These are phyloP conservation scores for Stegastes partitus DNA, from an alignment of 2,113 vertebrate genomes.

Conservation along the genomic window DNA sequence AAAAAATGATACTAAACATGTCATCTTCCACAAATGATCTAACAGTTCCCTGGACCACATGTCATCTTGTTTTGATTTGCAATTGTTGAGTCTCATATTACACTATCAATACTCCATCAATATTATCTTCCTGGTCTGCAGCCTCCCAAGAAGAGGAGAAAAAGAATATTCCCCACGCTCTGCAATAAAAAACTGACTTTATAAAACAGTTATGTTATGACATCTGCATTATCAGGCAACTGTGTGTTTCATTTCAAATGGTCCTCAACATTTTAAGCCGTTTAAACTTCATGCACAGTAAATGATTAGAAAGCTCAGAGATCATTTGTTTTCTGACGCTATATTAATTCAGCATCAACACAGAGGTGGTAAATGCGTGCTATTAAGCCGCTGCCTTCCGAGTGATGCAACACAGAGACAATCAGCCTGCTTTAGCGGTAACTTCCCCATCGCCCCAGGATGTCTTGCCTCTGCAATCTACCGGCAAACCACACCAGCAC, in stretches of 20 bases:
- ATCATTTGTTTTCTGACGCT: constrained; percentile 26
- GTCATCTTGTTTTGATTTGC: constrained; percentile 33
- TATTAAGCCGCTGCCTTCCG: constrained; percentile 43
- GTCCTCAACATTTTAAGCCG: background rate
- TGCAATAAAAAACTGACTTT: background rate
- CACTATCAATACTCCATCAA: constrained; percentile 27
- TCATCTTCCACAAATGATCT: constrained; percentile 20
- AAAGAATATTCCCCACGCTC: background rate
- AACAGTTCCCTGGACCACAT: background rate
- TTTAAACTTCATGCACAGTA: background rate
- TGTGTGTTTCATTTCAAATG: background rate
- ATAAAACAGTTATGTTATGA: background rate
- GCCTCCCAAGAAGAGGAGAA: background rate
- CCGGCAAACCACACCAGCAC: constrained; percentile 35
- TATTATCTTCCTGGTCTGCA: constrained; percentile 1
- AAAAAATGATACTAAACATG: constrained; percentile 18
- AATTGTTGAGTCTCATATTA: constrained; percentile 8
- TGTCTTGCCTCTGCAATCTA: constrained; percentile 43
- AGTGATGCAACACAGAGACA: constrained; percentile 69
- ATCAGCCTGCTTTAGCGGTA: constrained; percentile 42
- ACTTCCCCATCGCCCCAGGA: constrained; percentile 44
- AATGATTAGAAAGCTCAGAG: constrained; percentile 20
- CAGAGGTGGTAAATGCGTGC: constrained; percentile 33
- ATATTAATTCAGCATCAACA: constrained; percentile 34
- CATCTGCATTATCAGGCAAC: constrained; percentile 2